Percentiles rank a stretch among this genome's conserved stretches.
phyloP scores from a whole-genome alignment of 92 coral and sea anemone species.

The Phenganax marumi region DNA sequence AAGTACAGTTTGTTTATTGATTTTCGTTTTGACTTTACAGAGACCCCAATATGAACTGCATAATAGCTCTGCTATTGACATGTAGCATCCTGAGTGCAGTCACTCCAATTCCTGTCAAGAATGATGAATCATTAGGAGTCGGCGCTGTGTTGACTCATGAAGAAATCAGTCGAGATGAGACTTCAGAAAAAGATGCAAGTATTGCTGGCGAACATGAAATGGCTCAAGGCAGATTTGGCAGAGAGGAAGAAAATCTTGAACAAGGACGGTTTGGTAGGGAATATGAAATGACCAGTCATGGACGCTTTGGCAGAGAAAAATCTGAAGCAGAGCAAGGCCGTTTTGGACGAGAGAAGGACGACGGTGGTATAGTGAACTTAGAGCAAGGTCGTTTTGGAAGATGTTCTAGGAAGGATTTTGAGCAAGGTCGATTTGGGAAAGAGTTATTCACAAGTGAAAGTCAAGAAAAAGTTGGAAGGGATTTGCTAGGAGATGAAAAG shows the following conservation, averaged over 20 bases:
- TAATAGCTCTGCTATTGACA: neutral
- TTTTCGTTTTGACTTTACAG: neutral
- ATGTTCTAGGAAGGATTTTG: neutral
- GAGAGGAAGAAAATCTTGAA: slow-evolving; percentile 5
- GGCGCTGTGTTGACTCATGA: neutral
- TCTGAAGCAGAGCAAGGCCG: neutral
- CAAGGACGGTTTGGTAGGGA: slow-evolving; percentile 36
- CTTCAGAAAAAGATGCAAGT: neutral
- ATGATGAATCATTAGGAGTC: slow-evolving; percentile 11
- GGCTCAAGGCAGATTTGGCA: slow-evolving; percentile 28
- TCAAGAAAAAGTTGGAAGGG: slow-evolving; percentile 3
- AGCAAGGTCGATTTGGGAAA: neutral
- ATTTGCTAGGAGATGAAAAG: neutral
- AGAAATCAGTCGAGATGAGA: neutral
- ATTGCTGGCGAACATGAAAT: neutral
- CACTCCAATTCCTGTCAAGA: neutral
- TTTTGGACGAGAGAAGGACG: neutral
- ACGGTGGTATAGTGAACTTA: neutral
- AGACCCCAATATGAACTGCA: slow-evolving; percentile 9
- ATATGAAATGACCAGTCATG: neutral
- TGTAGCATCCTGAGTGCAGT: neutral
- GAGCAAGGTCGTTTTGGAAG: neutral
- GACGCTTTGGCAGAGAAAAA: slow-evolving; percentile 10
- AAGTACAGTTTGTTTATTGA: neutral
- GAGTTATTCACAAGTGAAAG: neutral